These are phyloP conservation scores for Fabriciana adippe DNA, from an alignment of 2,888 invertebrate genomes.

Conservation along the genomic window DNA sequence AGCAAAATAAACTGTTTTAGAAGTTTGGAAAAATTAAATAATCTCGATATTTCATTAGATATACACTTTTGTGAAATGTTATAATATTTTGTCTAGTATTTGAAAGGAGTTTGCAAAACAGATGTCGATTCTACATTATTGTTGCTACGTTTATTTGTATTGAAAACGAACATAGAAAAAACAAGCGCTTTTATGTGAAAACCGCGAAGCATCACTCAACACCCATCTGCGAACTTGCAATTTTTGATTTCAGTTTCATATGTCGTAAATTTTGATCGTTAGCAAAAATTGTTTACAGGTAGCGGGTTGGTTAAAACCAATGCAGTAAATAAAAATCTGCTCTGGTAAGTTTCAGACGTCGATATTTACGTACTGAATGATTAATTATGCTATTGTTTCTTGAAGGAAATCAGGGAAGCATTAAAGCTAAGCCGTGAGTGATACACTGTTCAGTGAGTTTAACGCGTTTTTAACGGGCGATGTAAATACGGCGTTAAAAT, in stretches of 20 bases:
- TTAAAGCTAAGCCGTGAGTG: slow-evolving; percentile 37
- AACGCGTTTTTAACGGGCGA: slow-evolving; percentile 64
- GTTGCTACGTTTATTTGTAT: slow-evolving; percentile 14
- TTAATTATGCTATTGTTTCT: slow-evolving; percentile 72
- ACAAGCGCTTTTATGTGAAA: slow-evolving; percentile 31
- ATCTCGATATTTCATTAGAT: too few species aligned
- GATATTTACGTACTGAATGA: slow-evolving; percentile 69
- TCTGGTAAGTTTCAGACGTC: slow-evolving; percentile 68
- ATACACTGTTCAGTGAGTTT: slow-evolving; percentile 52
- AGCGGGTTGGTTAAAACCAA: slow-evolving; percentile 57
- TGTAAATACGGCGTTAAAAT: slow-evolving; percentile 64
- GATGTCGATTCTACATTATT: slow-evolving; percentile 14
- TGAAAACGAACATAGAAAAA: slow-evolving; percentile 18
- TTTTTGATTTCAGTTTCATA: slow-evolving; percentile 44
- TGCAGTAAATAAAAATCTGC: slow-evolving; percentile 60
- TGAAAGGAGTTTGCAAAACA: slow-evolving; percentile 14
- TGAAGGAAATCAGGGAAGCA: slow-evolving; percentile 35
- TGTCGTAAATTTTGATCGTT: slow-evolving; percentile 57
- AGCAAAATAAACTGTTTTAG: too few species aligned
- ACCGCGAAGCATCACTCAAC: slow-evolving; percentile 45
- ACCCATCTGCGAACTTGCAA: slow-evolving; percentile 37
- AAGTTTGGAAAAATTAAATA: too few species aligned
- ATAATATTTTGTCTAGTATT: slow-evolving; percentile 7
- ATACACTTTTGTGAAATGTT: background rate
- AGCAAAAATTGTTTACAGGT: slow-evolving; percentile 61